Percentiles rank a stretch among this genome's conserved stretches.
Conservation (phyloP, 2,113 vertebrate genomes). For the Laterallus jamaicensis region DNA sequence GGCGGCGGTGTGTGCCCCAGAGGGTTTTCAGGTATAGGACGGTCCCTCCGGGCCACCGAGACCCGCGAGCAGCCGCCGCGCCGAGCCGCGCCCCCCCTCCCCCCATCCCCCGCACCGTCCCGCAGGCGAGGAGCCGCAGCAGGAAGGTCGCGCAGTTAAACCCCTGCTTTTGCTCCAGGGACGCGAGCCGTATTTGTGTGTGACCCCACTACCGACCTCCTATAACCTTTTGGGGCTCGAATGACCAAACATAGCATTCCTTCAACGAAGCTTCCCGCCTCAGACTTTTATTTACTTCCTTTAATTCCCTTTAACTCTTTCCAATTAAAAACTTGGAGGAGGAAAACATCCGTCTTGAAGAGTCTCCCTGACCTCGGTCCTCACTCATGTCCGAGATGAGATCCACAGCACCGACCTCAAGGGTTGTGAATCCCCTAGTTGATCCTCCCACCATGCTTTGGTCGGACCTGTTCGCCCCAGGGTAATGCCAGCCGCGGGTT, state of each 20-base stretch:
- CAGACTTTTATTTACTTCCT: not conserved
- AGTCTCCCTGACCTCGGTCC: not conserved
- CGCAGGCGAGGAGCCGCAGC: not conserved
- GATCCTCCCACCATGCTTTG: not conserved
- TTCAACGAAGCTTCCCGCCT: not conserved
- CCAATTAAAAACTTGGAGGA: not conserved
- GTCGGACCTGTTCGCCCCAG: not conserved
- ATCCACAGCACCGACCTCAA: not conserved
- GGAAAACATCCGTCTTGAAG: not conserved
- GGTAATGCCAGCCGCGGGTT: not conserved
- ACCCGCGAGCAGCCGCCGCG: not conserved
- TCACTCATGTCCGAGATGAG: no score
- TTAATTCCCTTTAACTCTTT: not conserved
- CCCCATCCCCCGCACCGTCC: no score
- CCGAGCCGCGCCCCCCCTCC: not conserved
- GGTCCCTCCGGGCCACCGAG: not conserved
- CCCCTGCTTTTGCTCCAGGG: accelerated
- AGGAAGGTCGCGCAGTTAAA: not conserved
- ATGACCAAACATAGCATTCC: not conserved
- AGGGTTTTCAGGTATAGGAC: not conserved
- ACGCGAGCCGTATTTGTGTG: not conserved
- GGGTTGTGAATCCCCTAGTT: accelerated
- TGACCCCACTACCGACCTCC: not conserved
- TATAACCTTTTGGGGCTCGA: not conserved
- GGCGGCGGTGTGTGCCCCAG: not conserved